Percentiles rank a stretch among this genome's conserved stretches.
Conservation (phyloP, 2,797 vertebrate species). For the Crenuchus spilurus region DNA sequence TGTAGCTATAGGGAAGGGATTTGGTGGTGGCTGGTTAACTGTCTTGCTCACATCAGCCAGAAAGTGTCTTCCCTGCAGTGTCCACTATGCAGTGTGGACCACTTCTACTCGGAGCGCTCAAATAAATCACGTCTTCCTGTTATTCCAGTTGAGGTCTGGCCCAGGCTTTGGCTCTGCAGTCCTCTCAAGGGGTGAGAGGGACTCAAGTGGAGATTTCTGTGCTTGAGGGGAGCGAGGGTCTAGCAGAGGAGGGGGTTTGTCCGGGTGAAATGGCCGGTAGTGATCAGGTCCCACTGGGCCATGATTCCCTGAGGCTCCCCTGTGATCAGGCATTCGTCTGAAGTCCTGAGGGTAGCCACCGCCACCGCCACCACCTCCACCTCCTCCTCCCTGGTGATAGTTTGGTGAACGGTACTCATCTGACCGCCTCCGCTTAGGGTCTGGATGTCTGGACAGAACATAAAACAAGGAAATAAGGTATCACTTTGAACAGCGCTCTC, state of each 20-base stretch:
- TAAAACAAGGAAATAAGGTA: not conserved
- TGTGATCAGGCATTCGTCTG: constrained; percentile 90
- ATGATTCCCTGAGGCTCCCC: constrained; percentile 74
- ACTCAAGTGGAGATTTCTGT: constrained; percentile 93
- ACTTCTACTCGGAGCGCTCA: constrained; percentile 57
- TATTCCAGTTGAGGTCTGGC: constrained; percentile 91
- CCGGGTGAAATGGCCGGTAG: constrained; percentile 89
- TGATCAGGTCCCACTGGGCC: constrained; percentile 87
- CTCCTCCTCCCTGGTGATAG: constrained; percentile 71
- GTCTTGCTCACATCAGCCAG: constrained; percentile 15
- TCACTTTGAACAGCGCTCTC: not conserved
- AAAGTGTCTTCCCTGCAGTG: constrained; percentile 43
- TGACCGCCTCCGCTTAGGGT: constrained; percentile 88
- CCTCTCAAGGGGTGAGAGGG: constrained; percentile 88
- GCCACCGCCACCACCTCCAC: constrained; percentile 78
- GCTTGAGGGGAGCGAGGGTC: constrained; percentile 92
- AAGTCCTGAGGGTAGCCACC: constrained; percentile 89
- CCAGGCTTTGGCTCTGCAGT: constrained; percentile 84
- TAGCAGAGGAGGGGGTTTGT: constrained; percentile 85
- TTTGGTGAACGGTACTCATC: constrained; percentile 88
- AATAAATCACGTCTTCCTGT: constrained; percentile 84
- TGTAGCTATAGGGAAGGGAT: constrained; percentile 38
- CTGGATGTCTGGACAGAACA: constrained; percentile 81
- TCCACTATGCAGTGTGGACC: constrained; percentile 71
- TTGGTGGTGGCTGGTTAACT: constrained; percentile 67